These are phyloP conservation scores for Drosophila anomelani DNA, from an alignment of 2,888 invertebrate genomes.

Conservation along the genomic window DNA sequence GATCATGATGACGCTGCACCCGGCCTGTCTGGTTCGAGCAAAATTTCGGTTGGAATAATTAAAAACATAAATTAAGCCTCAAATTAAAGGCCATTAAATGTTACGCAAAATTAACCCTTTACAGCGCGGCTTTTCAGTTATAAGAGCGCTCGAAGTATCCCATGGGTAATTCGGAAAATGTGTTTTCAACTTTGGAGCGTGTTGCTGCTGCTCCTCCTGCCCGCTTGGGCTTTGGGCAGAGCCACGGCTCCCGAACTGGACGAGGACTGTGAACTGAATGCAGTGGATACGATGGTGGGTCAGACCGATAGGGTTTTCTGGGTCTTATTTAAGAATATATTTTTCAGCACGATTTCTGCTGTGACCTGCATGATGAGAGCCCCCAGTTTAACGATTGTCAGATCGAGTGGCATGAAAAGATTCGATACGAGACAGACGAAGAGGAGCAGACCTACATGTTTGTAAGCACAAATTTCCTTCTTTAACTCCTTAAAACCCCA, in stretches of 20 bases:
- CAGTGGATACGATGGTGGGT: constrained; percentile 66
- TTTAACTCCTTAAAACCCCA: not conserved
- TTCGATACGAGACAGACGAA: constrained; percentile 47
- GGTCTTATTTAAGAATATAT: not conserved
- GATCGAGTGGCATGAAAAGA: constrained; percentile 61
- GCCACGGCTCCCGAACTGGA: constrained; percentile 24
- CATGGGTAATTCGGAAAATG: constrained; percentile 21
- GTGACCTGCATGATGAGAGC: constrained; percentile 73
- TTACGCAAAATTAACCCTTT: constrained; percentile 61
- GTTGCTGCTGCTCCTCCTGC: constrained; percentile 15
- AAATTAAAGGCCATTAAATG: constrained; percentile 64
- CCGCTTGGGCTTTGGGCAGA: constrained; percentile 19
- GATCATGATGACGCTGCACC: constrained; percentile 30
- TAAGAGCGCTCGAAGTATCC: constrained; percentile 43
- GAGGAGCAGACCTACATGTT: constrained; percentile 64
- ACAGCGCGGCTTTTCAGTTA: constrained; percentile 23
- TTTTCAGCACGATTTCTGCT: constrained; percentile 74
- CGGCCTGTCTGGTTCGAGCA: constrained; percentile 5
- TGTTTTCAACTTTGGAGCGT: constrained; percentile 1
- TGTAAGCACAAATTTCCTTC: constrained; percentile 44
- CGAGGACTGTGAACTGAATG: constrained; percentile 69
- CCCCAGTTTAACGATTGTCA: constrained; percentile 64
- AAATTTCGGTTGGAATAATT: constrained; percentile 48
- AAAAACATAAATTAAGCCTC: constrained; percentile 54
- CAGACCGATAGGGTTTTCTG: not conserved